phyloP scores from a whole-genome alignment of 1,140 invertebrate species.

The Neodiprion fabricii region DNA sequence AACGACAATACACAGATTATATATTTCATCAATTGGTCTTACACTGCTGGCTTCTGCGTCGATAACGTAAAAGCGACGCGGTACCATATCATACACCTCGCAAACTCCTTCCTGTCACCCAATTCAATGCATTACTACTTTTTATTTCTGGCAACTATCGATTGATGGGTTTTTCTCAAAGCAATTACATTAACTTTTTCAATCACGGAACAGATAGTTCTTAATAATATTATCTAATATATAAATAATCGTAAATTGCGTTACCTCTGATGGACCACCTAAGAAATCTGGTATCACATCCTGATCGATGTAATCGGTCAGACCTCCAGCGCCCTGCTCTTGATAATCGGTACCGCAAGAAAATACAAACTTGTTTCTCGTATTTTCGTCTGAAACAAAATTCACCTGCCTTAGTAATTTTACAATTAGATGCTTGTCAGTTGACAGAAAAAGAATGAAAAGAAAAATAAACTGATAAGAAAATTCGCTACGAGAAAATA shows the following conservation, averaged over 20 bases:
- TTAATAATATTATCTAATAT: not conserved
- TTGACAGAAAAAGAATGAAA: constrained; percentile 30
- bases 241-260: constrained; percentile 24
- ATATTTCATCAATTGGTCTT: constrained; percentile 38
- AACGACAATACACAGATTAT: constrained; percentile 7
- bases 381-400: constrained; percentile 83
- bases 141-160: constrained; percentile 23
- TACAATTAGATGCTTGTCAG: not conserved
- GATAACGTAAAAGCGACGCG: constrained; percentile 59
- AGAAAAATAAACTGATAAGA: not conserved
- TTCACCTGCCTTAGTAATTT: constrained; percentile 26
- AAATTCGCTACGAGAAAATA: not conserved
- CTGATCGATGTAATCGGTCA: constrained; percentile 86
- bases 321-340: constrained; percentile 72
- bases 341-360: constrained; percentile 90
- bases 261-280: constrained; percentile 86
- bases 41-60: constrained; percentile 50
- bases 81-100: constrained; percentile 55
- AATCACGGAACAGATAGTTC: not conserved
- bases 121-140: constrained; percentile 40
- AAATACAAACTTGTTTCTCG: constrained; percentile 92
- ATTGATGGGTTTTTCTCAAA: constrained; percentile 19
- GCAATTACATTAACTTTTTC: constrained; percentile 11
- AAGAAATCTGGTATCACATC: constrained; percentile 92
- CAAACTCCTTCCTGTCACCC: constrained; percentile 53